Percentiles rank a stretch among this genome's conserved stretches.
Conservation (phyloP, 2,113 vertebrate genomes). For the Bostrychus sinensis region DNA sequence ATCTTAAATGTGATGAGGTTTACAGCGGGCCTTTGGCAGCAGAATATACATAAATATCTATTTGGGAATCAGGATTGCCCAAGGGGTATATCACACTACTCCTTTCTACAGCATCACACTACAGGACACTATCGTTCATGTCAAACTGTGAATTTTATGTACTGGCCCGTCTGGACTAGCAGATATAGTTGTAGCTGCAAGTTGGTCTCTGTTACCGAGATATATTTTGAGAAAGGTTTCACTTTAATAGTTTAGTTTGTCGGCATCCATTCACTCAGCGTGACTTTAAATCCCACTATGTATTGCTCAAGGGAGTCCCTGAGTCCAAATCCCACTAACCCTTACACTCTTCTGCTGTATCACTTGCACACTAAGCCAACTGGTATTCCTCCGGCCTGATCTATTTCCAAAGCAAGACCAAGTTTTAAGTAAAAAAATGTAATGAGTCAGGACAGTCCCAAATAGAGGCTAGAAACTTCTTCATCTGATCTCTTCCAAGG, state of each 20-base stretch:
- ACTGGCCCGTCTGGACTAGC: conserved; percentile 4
- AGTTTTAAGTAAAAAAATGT: conserved; percentile 65
- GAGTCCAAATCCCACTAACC: neutral
- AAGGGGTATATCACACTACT: conserved; percentile 25
- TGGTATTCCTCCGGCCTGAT: conserved; percentile 61
- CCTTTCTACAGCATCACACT: conserved; percentile 27
- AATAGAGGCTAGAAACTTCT: conserved; percentile 8
- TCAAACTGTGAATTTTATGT: conserved; percentile 11
- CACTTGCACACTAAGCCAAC: conserved; percentile 49
- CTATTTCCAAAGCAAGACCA: conserved; percentile 63
- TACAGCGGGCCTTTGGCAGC: conserved; percentile 21
- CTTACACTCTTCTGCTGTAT: conserved; percentile 24
- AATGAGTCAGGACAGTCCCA: conserved; percentile 59
- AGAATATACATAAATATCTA: conserved; percentile 51
- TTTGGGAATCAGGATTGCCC: conserved; percentile 32
- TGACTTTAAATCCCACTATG: neutral
- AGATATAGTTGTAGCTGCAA: neutral
- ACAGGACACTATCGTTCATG: conserved; percentile 30
- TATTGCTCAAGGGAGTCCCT: conserved; percentile 37
- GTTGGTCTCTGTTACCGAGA: neutral
- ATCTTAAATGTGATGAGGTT: conserved; percentile 60
- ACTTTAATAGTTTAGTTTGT: conserved; percentile 1
- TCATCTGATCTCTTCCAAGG: neutral
- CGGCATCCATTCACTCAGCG: neutral
- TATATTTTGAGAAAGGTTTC: neutral